These are phyloP conservation scores for Gopherus flavomarginatus DNA, from an alignment of 2,113 vertebrate species.

Conservation along the genomic window DNA sequence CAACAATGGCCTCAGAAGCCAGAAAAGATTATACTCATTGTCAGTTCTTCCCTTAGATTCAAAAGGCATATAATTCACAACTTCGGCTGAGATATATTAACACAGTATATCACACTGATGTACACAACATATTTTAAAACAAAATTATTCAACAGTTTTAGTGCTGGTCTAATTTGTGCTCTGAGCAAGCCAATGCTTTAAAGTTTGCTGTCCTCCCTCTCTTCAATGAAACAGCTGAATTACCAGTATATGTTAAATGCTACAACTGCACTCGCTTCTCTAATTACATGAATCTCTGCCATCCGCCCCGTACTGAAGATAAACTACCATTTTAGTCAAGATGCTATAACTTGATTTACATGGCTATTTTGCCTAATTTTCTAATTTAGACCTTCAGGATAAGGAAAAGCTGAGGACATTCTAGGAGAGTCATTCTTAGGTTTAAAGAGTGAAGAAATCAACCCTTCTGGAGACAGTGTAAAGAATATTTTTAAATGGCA, in stretches of 20 bases:
- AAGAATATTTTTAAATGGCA: conserved; percentile 48
- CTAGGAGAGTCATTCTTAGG: neutral
- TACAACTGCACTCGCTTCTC: conserved; percentile 49
- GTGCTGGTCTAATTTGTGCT: conserved; percentile 49
- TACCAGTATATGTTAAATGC: conserved; percentile 29
- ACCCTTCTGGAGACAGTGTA: neutral
- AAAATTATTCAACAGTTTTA: conserved; percentile 56
- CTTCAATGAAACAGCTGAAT: conserved; percentile 40
- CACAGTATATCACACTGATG: conserved; percentile 48
- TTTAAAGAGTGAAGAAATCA: conserved; percentile 24
- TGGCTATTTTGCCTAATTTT: conserved; percentile 61
- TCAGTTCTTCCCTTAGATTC: conserved; percentile 19
- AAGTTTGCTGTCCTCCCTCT: conserved; percentile 52
- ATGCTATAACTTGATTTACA: conserved; percentile 37
- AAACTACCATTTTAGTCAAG: conserved; percentile 64
- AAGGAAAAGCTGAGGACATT: conserved; percentile 29
- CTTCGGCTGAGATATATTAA: conserved; percentile 6
- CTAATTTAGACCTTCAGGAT: conserved; percentile 45
- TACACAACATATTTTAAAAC: conserved; percentile 47
- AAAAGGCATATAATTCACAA: conserved; percentile 33
- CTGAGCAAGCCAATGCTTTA: conserved; percentile 39
- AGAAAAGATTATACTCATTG: conserved; percentile 51
- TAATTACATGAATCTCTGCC: conserved; percentile 52
- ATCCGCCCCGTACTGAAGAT: neutral
- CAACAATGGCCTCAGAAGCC: conserved; percentile 19